Evolutionary conservation across 2,888 invertebrate genomes (phyloP).

Genomic region (Reticulitermes lucifugus): DNA sequence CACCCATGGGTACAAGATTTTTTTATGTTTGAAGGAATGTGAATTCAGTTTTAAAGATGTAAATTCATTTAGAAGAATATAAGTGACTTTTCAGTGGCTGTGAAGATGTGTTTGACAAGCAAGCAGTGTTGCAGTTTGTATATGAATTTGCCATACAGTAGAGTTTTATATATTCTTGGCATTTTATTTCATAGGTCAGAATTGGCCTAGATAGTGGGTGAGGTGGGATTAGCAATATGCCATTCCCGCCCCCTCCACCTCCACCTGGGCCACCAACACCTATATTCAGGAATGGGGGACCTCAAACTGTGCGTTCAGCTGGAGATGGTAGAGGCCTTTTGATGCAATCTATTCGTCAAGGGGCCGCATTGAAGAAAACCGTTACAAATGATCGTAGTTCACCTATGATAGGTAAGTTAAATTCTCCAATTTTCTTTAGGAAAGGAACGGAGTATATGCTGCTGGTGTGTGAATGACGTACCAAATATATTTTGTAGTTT

Average conservation of each 20-base stretch:
- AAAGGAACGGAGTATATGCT: too few species aligned
- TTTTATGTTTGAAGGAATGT: too few species aligned
- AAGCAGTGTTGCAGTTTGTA: neutral
- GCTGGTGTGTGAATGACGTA: too few species aligned
- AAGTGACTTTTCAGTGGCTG: neutral
- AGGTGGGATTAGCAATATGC: conserved; percentile 57
- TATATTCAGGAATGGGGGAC: conserved; percentile 63
- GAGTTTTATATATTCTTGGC: neutral
- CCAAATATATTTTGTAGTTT: too few species aligned
- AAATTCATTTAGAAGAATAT: neutral
- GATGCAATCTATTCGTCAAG: conserved; percentile 85
- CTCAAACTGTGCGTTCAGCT: conserved; percentile 58
- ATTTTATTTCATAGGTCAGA: conserved; percentile 13
- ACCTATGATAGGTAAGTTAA: conserved; percentile 72
- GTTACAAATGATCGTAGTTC: conserved; percentile 92
- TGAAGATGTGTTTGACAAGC: neutral
- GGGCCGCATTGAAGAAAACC: conserved; percentile 84
- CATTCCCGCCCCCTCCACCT: conserved; percentile 74
- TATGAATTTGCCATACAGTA: too few species aligned
- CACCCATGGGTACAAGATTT: neutral
- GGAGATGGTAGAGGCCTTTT: conserved; percentile 76
- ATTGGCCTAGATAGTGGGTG: conserved; percentile 27
- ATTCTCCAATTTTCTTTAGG: too few species aligned
- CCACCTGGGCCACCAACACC: conserved; percentile 72
- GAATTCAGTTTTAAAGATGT: too few species aligned